Percentiles rank a stretch among this genome's conserved stretches.
Conservation (phyloP, 2,888 invertebrate genomes). For the Synanthedon formicaeformis region DNA sequence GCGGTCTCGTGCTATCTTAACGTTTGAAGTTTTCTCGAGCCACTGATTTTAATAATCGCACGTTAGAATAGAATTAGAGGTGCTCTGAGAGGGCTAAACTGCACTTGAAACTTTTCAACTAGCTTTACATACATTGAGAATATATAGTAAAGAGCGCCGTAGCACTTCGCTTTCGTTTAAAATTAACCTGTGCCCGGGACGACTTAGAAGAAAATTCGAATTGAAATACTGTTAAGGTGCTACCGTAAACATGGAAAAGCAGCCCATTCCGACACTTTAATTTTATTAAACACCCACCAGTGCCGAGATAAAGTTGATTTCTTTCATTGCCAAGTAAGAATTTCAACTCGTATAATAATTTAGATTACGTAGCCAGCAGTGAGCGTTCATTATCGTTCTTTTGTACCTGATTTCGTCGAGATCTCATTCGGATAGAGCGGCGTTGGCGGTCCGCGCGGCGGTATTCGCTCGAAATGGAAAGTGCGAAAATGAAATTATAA, state of each 20-base stretch:
- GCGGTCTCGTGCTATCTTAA: slow-evolving; percentile 10
- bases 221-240: slow-evolving; percentile 48
- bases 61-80: slow-evolving; percentile 12
- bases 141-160: slow-evolving; percentile 8
- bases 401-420: slow-evolving; percentile 69
- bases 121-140: slow-evolving; percentile 16
- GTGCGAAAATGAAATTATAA: slow-evolving; percentile 72
- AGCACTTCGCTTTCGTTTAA: slow-evolving; percentile 15
- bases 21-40: slow-evolving; percentile 15
- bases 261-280: slow-evolving; percentile 55
- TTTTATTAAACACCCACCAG: slow-evolving; percentile 64
- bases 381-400: slow-evolving; percentile 71
- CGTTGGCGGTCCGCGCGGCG: slow-evolving; percentile 44
- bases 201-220: slow-evolving; percentile 43
- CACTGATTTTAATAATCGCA: slow-evolving; percentile 22
- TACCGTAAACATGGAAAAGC: slow-evolving; percentile 51
- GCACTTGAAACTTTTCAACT: slow-evolving; percentile 18
- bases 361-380: slow-evolving; percentile 70
- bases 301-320: slow-evolving; percentile 65
- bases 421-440: slow-evolving; percentile 70
- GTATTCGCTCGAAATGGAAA: slow-evolving; percentile 67
- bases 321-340: slow-evolving; percentile 66
- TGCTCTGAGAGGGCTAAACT: slow-evolving; percentile 15
- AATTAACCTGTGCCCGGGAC: slow-evolving; percentile 19
- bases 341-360: slow-evolving; percentile 69